Conservation (phyloP, 2,888 invertebrate species). For the Gonocerus acuteangulatus region DNA sequence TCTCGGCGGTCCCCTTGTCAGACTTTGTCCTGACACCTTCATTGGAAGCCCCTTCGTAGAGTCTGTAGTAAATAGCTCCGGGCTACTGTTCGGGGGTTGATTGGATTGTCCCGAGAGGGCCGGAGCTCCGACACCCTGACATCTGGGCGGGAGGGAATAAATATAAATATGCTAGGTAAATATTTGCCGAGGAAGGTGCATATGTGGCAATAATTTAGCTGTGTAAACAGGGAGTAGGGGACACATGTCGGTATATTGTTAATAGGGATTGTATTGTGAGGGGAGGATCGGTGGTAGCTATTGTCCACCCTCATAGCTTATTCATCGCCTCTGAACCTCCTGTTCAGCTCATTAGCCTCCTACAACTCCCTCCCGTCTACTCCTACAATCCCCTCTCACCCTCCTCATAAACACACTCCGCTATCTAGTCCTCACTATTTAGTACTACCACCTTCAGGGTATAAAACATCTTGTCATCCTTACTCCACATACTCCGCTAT, state of each 20-base stretch:
- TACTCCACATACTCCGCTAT: no score
- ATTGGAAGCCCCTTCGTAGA: no score
- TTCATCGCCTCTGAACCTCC: slow-evolving; percentile 5
- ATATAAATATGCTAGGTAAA: slow-evolving; percentile 4
- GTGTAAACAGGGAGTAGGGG: slow-evolving; percentile 16
- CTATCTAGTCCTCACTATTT: no score
- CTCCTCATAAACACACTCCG: slow-evolving; percentile 31
- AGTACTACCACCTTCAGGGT: no score
- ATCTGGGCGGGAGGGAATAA: slow-evolving; percentile 40
- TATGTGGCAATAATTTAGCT: slow-evolving; percentile 14
- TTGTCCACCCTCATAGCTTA: slow-evolving; percentile 9
- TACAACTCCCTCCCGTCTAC: slow-evolving; percentile 35
- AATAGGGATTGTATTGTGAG: slow-evolving; percentile 20
- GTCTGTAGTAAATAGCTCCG: no score
- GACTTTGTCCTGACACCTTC: no score
- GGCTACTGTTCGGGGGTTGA: no score
- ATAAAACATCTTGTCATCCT: no score
- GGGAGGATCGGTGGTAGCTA: background rate
- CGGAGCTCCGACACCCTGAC: slow-evolving; percentile 46
- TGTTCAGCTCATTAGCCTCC: slow-evolving; percentile 25
- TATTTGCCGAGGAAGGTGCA: slow-evolving; percentile 2
- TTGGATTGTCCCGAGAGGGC: slow-evolving; percentile 42
- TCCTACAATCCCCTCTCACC: slow-evolving; percentile 21
- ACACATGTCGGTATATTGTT: slow-evolving; percentile 26
- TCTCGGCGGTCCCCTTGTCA: no score